phyloP scores from a whole-genome alignment of 2,888 invertebrate species.

The Chesias legatella region DNA sequence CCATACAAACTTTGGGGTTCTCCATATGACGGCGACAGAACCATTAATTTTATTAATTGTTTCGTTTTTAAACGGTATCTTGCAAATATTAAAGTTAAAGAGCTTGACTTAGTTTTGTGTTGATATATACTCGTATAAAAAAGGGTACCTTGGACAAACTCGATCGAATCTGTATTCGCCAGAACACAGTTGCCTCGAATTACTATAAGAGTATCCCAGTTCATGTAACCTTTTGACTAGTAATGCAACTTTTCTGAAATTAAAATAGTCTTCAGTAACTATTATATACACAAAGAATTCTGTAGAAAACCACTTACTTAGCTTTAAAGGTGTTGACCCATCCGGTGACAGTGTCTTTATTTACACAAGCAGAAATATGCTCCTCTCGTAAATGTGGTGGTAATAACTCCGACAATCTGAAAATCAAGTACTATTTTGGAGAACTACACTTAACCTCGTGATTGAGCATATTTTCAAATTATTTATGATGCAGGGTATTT shows the following conservation, averaged over 20 bases:
- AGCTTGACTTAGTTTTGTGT: neutral
- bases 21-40: too few species aligned
- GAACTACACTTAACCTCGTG: too few species aligned
- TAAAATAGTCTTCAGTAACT: conserved; percentile 6
- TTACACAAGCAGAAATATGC: conserved; percentile 79
- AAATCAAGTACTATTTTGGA: conserved; percentile 5
- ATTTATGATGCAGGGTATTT: conserved; percentile 38
- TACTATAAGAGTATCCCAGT: conserved; percentile 67
- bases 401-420: conserved; percentile 83
- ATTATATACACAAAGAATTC: neutral
- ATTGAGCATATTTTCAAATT: neutral
- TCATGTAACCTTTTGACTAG: conserved; percentile 67
- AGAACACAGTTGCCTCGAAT: conserved; percentile 61
- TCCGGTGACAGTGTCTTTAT: conserved; percentile 83
- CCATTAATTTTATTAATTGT: too few species aligned
- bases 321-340: conserved; percentile 90
- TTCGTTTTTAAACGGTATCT: too few species aligned
- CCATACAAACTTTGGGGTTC: too few species aligned
- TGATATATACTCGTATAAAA: too few species aligned
- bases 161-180: conserved; percentile 80
- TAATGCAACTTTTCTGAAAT: conserved; percentile 64
- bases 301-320: conserved; percentile 64
- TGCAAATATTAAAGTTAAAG: neutral
- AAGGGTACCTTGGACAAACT: conserved; percentile 81
- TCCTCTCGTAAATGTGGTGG: conserved; percentile 87